These are phyloP conservation scores for Ivindomyrus marchei DNA, from an alignment of 2,113 vertebrate genomes.

Conservation along the genomic window DNA sequence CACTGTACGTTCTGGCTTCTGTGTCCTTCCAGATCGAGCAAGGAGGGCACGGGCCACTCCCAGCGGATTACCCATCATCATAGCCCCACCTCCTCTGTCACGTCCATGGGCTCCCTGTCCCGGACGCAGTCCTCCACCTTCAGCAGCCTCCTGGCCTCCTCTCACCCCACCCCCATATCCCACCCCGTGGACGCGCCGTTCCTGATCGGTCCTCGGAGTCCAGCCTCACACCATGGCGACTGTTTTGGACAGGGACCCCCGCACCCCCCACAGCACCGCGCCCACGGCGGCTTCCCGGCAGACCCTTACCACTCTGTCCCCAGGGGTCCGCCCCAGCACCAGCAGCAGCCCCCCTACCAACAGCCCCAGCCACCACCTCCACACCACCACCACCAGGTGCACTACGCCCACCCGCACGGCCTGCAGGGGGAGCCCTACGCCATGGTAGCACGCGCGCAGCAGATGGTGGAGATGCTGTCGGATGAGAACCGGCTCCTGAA, in stretches of 20 bases:
- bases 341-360: slow-evolving; percentile 60
- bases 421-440: slow-evolving; percentile 80
- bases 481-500: slow-evolving; percentile 85
- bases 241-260: slow-evolving; percentile 49
- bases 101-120: slow-evolving; percentile 81
- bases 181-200: slow-evolving; percentile 53
- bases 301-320: slow-evolving; percentile 71
- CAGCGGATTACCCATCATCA: slow-evolving; percentile 78
- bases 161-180: slow-evolving; percentile 60
- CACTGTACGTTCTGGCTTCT: neutral
- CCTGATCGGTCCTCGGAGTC: slow-evolving; percentile 54
- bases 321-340: slow-evolving; percentile 71
- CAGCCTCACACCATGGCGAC: slow-evolving; percentile 61
- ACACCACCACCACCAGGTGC: slow-evolving; percentile 8
- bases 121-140: slow-evolving; percentile 81
- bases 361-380: slow-evolving; percentile 57
- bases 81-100: slow-evolving; percentile 91
- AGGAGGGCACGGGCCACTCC: slow-evolving; percentile 70
- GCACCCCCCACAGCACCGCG: slow-evolving; percentile 54
- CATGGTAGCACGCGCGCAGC: slow-evolving; percentile 83
- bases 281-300: slow-evolving; percentile 56
- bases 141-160: slow-evolving; percentile 68
- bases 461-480: slow-evolving; percentile 87
- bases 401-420: slow-evolving; percentile 56
- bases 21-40: slow-evolving; percentile 70